phyloP scores from a whole-genome alignment of 2,797 vertebrate species.

The Sandelia bainsii region DNA sequence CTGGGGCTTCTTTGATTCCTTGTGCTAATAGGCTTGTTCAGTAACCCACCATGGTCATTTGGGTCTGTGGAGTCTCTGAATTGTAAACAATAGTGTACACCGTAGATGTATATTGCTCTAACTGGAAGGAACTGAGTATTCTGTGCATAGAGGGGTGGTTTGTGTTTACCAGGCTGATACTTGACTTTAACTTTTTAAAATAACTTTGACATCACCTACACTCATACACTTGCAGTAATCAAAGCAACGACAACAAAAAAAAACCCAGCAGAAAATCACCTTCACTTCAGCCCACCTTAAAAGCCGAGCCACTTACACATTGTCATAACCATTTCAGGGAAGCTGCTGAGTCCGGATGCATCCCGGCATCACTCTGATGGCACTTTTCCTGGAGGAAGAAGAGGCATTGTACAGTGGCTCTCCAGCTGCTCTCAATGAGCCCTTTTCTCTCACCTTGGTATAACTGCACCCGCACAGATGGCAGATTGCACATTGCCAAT shows the following conservation, averaged over 20 bases:
- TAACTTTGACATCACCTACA: neutral
- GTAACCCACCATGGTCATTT: too few species aligned
- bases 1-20: too few species aligned
- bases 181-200: too few species aligned
- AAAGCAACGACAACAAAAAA: neutral
- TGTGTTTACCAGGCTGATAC: neutral
- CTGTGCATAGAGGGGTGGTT: neutral
- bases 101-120: neutral
- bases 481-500: constrained; percentile 49
- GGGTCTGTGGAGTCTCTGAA: neutral
- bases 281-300: neutral
- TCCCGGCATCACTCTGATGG: neutral
- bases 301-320: neutral
- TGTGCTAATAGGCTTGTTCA: too few species aligned
- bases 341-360: neutral
- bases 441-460: constrained; percentile 46
- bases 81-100: neutral
- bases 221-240: neutral
- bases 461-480: constrained; percentile 58
- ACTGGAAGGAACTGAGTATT: neutral
- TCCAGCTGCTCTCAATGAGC: constrained; percentile 49
- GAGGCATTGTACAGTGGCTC: neutral
- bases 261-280: neutral
- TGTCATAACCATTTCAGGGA: neutral
- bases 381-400: constrained; percentile 14